phyloP scores from a whole-genome alignment of 2,113 vertebrate species.

The Speoplatyrhinus poulsoni region DNA sequence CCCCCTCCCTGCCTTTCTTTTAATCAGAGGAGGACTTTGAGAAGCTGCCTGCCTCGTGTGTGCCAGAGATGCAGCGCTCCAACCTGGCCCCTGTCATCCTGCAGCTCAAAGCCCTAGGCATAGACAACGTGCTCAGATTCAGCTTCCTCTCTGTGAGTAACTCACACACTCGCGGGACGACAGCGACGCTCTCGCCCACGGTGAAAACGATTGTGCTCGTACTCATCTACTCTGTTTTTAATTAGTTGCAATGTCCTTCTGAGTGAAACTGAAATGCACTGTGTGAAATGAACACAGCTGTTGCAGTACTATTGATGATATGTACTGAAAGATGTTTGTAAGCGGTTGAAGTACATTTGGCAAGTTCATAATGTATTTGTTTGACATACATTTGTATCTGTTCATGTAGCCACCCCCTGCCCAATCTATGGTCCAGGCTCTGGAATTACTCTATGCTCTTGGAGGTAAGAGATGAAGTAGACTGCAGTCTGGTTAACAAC shows the following conservation, averaged over 20 bases:
- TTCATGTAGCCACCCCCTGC: slow-evolving; percentile 89
- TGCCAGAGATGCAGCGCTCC: slow-evolving; percentile 97
- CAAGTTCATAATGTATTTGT: background rate
- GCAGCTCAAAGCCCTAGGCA: slow-evolving; percentile 96
- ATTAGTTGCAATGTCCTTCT: slow-evolving; percentile 29
- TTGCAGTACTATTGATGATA: slow-evolving; percentile 1
- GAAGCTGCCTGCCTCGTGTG: slow-evolving; percentile 86
- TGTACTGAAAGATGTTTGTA: background rate
- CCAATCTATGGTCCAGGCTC: slow-evolving; percentile 97
- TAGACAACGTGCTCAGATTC: slow-evolving; percentile 97
- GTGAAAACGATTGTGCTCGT: slow-evolving; percentile 35
- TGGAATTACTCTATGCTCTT: slow-evolving; percentile 94
- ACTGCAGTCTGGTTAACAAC: background rate
- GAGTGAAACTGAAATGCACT: slow-evolving; percentile 10
- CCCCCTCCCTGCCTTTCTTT: slow-evolving; percentile 25
- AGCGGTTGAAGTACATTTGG: background rate
- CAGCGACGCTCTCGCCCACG: slow-evolving; percentile 23
- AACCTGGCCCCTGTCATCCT: slow-evolving; percentile 95
- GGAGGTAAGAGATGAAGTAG: slow-evolving; percentile 82
- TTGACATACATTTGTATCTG: background rate
- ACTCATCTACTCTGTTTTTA: slow-evolving; percentile 33
- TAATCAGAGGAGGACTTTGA: slow-evolving; percentile 94
- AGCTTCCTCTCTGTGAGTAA: slow-evolving; percentile 93
- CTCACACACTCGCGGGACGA: slow-evolving; percentile 19
- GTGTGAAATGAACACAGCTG: slow-evolving; percentile 19